Conservation (phyloP, 2,888 invertebrate genomes). For the Osedax fenrisi region DNA sequence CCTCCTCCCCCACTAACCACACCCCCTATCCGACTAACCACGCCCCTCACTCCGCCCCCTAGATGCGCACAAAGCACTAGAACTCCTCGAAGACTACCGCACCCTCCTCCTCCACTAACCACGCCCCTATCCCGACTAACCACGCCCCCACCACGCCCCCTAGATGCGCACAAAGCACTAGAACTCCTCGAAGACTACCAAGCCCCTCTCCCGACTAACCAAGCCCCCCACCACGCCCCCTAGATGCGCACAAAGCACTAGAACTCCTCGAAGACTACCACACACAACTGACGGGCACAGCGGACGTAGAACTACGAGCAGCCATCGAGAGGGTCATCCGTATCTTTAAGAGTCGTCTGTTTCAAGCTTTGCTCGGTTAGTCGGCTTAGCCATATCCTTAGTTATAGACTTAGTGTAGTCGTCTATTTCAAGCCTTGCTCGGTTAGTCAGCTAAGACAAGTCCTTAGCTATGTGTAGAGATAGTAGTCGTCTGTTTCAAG, state of each 20-base stretch:
- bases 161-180: conserved; percentile 82
- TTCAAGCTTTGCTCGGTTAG: conserved; percentile 92
- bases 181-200: conserved; percentile 97
- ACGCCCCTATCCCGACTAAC: no score
- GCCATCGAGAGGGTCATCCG: conserved; percentile 94
- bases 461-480: conserved; percentile 96
- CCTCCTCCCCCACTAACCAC: no score
- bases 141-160: no score
- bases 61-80: conserved; percentile 84
- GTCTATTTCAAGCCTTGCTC: no score
- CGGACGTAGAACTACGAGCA: conserved; percentile 82
- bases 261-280: conserved; percentile 97
- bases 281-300: conserved; percentile 77
- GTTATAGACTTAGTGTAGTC: no score
- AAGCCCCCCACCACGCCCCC: no score
- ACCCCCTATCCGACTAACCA: no score
- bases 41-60: no score
- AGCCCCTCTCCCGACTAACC: no score
- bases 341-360: conserved; percentile 92
- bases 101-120: no score
- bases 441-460: no score
- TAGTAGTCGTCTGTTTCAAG: conserved; percentile 92
- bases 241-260: conserved; percentile 79
- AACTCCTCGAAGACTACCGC: conserved; percentile 94
- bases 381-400: no score